Evolutionary conservation across 2,797 vertebrate species (phyloP), one percentile per base, ranked within the genome.

Genomic region (Enteromius unitaeniatus): DNA sequence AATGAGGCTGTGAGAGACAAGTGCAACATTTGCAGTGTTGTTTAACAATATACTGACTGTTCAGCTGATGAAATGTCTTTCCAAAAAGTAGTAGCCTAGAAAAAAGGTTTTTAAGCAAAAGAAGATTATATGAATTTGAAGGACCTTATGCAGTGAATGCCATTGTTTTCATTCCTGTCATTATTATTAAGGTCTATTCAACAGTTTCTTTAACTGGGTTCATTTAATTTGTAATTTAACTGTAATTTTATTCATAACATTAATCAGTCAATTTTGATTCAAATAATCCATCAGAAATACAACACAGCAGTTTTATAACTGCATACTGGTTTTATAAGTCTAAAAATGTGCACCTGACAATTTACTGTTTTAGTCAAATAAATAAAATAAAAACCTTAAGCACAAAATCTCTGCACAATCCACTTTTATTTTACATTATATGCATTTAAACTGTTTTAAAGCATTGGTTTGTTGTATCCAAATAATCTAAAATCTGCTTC

Each of bases 401-500:
- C n/a, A 17, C 6, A 51, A 23, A 78, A 78, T 21, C 26, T 28
- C 14, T 19, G 13, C 62, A 19, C 15, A 47, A 40, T 11, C 11
- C 5, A 37, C 7, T 21, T 79, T 67, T 49, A 65, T 62, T 64
- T 21, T 47, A n/a, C 21, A 34, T 19, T 23, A 6, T 45, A 26
- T 31, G 0, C 23, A 40, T 7, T 15, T 23, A 79, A 68, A 40
- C 21, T 28, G 4, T 65, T 19, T 79, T n/a, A 0, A 83, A 49
- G 77, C 15, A 37, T 91, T 51, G 95, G 95, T 82, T 93, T 95
- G 49, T 94, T 92, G 47, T 96, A 96, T 28, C 95, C 96, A 62
- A 96, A 96, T 67, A 96, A 93, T 67, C 94, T 93, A 28, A 96
- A 96, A 82, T 96, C 96, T 0, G 94, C 92, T 68, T 96, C 94